Percentiles rank a stretch among this genome's conserved stretches.
Evolutionary conservation across 53 echinoderm and acorn worm genomes (phyloP).

Genomic region (Mesocentrotus franciscanus): DNA sequence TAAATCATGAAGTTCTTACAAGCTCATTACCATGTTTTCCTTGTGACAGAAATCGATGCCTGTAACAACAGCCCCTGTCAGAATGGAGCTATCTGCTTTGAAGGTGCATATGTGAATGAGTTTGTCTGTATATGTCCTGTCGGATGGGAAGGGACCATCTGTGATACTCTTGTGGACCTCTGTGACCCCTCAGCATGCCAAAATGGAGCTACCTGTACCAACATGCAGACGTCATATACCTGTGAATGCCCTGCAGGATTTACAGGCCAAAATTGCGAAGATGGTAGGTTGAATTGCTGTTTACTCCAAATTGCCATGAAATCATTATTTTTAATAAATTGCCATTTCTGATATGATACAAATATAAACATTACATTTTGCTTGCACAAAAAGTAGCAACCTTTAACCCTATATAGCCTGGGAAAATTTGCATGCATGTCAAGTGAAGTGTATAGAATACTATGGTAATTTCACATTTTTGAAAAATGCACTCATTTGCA

Average conservation of each 20-base stretch:
- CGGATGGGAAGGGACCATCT: constrained; percentile 69
- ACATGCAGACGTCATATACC: constrained; percentile 47
- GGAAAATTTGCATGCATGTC: too few relatives aligned
- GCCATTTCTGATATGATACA: not conserved
- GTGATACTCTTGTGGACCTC: constrained; percentile 50
- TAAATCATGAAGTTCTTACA: not conserved
- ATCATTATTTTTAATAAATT: too few relatives aligned
- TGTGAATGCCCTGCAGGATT: constrained; percentile 56
- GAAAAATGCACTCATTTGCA: too few relatives aligned
- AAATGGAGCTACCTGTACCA: constrained; percentile 69
- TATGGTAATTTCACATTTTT: too few relatives aligned
- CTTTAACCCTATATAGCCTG: too few relatives aligned
- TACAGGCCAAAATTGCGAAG: constrained; percentile 57
- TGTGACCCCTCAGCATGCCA: constrained; percentile 68
- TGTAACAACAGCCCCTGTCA: constrained; percentile 69
- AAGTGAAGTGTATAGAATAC: too few relatives aligned
- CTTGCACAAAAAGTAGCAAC: not conserved
- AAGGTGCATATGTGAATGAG: constrained; percentile 52
- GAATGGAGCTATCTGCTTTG: constrained; percentile 69
- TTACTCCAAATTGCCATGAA: not conserved
- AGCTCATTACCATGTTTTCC: not conserved
- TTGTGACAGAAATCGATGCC: constrained; percentile 68
- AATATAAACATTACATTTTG: not conserved
- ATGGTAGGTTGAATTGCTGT: constrained; percentile 52
- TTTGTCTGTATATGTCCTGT: constrained; percentile 70